Percentiles rank a stretch among this genome's conserved stretches.
Conservation (phyloP, 2,797 vertebrate species). For the Lutra lutra region DNA sequence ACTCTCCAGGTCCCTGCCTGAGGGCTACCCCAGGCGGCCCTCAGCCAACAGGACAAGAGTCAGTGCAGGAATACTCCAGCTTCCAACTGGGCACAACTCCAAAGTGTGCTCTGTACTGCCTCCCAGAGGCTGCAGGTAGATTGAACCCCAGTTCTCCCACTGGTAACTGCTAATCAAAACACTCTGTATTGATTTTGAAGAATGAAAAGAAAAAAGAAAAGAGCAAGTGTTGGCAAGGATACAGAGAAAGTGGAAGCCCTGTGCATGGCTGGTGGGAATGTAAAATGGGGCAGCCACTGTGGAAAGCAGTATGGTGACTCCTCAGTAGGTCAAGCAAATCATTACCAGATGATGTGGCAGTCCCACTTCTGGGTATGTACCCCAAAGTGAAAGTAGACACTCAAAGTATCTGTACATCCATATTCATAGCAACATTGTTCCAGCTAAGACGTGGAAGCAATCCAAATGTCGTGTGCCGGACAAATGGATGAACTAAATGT, state of each 20-base stretch:
- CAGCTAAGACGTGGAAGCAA: not conserved
- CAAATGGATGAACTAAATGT: not conserved
- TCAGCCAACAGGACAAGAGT: not conserved
- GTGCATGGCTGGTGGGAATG: not conserved
- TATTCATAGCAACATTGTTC: not conserved
- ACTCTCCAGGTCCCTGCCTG: not conserved
- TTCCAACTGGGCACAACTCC: not conserved
- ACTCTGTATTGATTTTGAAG: not conserved
- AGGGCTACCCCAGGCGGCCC: not conserved
- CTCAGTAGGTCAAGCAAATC: not conserved
- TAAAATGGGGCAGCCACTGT: not conserved
- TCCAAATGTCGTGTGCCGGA: not conserved
- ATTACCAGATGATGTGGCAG: not conserved
- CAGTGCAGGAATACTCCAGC: not conserved
- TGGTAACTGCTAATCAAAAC: not conserved
- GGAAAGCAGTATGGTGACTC: not conserved
- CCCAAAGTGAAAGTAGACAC: not conserved
- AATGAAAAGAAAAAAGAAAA: not conserved
- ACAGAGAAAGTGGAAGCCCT: not conserved
- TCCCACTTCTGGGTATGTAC: not conserved
- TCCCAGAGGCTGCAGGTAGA: not conserved
- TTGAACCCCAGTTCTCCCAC: not conserved
- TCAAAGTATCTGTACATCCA: not conserved
- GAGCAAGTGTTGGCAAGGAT: not conserved
- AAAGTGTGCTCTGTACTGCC: not conserved